Conservation (phyloP, 1,140 invertebrate species). For the Drosophila rhopaloa region DNA sequence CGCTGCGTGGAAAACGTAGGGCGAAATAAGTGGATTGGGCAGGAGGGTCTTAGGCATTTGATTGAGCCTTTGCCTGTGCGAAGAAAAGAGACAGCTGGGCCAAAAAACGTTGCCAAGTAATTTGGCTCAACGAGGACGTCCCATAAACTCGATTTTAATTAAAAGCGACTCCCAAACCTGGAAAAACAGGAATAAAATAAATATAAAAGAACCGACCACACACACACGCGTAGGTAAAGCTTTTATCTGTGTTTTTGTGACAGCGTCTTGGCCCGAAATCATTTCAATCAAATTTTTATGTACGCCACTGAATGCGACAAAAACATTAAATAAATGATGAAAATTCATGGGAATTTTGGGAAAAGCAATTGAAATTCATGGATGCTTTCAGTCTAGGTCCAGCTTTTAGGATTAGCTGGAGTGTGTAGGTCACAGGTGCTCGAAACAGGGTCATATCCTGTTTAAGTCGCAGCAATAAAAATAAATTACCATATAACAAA, state of each 20-base stretch:
- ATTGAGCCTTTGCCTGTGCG: slow-evolving; percentile 27
- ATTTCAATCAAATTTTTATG: slow-evolving; percentile 78
- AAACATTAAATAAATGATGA: slow-evolving; percentile 66
- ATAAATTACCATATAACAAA: slow-evolving; percentile 19
- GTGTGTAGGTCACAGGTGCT: slow-evolving; percentile 33
- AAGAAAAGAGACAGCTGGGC: neutral
- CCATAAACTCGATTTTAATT: slow-evolving; percentile 75
- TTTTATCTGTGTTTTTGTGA: slow-evolving; percentile 42
- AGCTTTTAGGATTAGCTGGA: slow-evolving; percentile 11
- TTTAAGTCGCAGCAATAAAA: slow-evolving; percentile 17
- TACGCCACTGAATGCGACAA: slow-evolving; percentile 51
- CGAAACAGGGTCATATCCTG: slow-evolving; percentile 20
- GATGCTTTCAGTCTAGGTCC: slow-evolving; percentile 26
- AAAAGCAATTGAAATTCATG: slow-evolving; percentile 77
- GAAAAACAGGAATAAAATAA: slow-evolving; percentile 48
- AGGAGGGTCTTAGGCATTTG: slow-evolving; percentile 41
- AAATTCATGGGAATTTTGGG: slow-evolving; percentile 69
- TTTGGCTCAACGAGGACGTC: slow-evolving; percentile 54
- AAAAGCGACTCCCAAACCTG: slow-evolving; percentile 50
- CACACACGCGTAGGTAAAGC: slow-evolving; percentile 34
- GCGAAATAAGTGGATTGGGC: slow-evolving; percentile 12
- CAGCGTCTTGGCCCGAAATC: slow-evolving; percentile 43
- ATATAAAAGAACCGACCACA: slow-evolving; percentile 30
- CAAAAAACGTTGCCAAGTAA: slow-evolving; percentile 54
- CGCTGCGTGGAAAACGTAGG: slow-evolving; percentile 11